Evolutionary conservation across 2,888 invertebrate genomes (phyloP), one percentile per base, ranked within the genome.

Genomic region (Drosophila algonquin): DNA sequence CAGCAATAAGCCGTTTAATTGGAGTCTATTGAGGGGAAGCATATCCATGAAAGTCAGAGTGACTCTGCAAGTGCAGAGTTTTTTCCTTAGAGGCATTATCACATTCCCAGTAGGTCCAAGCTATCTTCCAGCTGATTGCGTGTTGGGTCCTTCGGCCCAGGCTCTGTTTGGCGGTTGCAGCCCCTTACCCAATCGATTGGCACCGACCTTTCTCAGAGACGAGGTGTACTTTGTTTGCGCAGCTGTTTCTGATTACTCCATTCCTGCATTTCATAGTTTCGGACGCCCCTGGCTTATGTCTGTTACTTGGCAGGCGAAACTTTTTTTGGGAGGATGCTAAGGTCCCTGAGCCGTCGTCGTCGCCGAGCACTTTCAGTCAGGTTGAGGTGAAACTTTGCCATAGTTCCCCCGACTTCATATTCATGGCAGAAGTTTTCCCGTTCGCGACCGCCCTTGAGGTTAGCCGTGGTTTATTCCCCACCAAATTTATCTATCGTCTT

Each of bases 341-440:
- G 24, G 24, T 21, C 60, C 30, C 21, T 50, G 45, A 68, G 62
- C 40, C 21, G 21, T 40, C 9, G 14, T 21, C 35, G 16, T 50
- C 32, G 72, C 14, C 30, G 58, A 53, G 71, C 76, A 79, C 68
- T 82, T 85, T 80, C 40, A 40, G 77, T 73, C 86, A 77, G 86
- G 73, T 82, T 82, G 75, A 86, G 83, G 77, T 73, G 79, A 77
- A 82, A 82, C 75, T 82, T 82, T 82, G n/a, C 72, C 59, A 67
- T 82, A 76, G 79, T 80, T 79, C 58, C 63, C 46, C 54, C 50
- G 57, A 72, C 73, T 72, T 73, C 52, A 72, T 79, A 82, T 85
- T 82, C 75, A 80, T 73, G 82, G 77, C 52, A n/a, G 48, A 82
- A 82, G 75, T 80, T 85, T 32, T 14, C 10, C 40, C 48, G 46